Percentiles rank a stretch among this genome's conserved stretches.
These are phyloP conservation scores for Holocentrus rufus DNA, from an alignment of 2,797 vertebrate genomes.

Conservation along the genomic window DNA sequence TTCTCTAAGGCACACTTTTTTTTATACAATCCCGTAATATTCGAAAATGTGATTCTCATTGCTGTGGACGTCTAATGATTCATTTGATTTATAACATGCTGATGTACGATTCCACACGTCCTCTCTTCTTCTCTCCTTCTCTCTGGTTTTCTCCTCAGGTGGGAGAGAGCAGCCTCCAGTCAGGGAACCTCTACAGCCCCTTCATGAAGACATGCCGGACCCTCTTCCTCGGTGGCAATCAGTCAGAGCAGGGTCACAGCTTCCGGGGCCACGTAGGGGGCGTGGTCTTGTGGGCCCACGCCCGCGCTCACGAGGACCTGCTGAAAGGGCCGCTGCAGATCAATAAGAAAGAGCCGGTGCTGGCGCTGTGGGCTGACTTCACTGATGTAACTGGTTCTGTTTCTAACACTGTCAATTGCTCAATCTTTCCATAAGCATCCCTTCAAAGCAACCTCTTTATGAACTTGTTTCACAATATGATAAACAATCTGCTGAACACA, in stretches of 20 bases:
- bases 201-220: constrained; percentile 93
- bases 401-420: not conserved
- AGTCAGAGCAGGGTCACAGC: constrained; percentile 79
- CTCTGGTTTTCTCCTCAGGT: constrained; percentile 65
- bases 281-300: constrained; percentile 83
- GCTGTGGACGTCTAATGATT: not conserved
- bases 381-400: constrained; percentile 66
- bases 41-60: no score
- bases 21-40: no score
- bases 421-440: not conserved
- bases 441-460: not conserved
- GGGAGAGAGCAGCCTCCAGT: constrained; percentile 83
- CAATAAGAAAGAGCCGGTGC: constrained; percentile 40
- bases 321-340: constrained; percentile 69
- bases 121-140: constrained; percentile 1
- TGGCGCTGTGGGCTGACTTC: constrained; percentile 83
- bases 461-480: not conserved
- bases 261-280: constrained; percentile 90
- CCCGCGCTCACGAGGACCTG: constrained; percentile 82
- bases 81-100: not conserved
- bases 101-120: not conserved
- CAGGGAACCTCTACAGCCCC: constrained; percentile 88
- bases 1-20: no score
- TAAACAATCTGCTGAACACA: no score
- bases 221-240: constrained; percentile 90